Evolutionary conservation across 2,888 invertebrate species (phyloP), one percentile per base, ranked within the genome.

Genomic region (Elegia similella): DNA sequence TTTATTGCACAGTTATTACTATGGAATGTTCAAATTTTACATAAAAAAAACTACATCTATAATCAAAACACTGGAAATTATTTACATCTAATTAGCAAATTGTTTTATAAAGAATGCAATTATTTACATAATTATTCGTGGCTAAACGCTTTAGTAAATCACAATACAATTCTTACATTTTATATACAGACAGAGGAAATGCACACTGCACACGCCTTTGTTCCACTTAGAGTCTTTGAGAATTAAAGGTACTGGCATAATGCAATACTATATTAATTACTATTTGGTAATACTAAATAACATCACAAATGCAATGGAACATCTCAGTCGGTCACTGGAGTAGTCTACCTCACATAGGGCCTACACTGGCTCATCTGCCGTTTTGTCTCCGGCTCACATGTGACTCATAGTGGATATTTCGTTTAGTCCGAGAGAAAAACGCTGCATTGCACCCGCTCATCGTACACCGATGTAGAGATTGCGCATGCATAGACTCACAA

Each of bases 371-470:
- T 29, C 80, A 75, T 59, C 79, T 72, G 10, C 86, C 86, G 42
- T 85, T 87, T 67, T 87, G 82, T 65, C 88, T 76, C 63, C 82
- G 79, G 23, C 15, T 42, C 15, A 93, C 84, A 63, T 95, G 94
- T 67, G 94, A 94, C 70, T 95, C 95, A 60, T 95, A 94, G 82
- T 96, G 96, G 52, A 94, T 92, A 76, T 96, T 96, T 61, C 96
- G 93, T 66, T 95, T 95, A 63, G 96, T 95, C 67, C 95, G 92
- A 10, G 96, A 96, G 61, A 95, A 94, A 84, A 96, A 97, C 52
- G 95, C 94, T 69, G 95, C 95, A 53, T 94, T 94, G 83, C 96
- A 96, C 12, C 96, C 96, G 59, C 93, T 93, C 53, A 95, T 92
- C n/a, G 95, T 94, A 86, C 96, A 96, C 62, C 94, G 93, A 71